Percentiles rank a stretch among this genome's conserved stretches.
Evolutionary conservation across 2,888 invertebrate species (phyloP).

Genomic region (Andrena marginata): DNA sequence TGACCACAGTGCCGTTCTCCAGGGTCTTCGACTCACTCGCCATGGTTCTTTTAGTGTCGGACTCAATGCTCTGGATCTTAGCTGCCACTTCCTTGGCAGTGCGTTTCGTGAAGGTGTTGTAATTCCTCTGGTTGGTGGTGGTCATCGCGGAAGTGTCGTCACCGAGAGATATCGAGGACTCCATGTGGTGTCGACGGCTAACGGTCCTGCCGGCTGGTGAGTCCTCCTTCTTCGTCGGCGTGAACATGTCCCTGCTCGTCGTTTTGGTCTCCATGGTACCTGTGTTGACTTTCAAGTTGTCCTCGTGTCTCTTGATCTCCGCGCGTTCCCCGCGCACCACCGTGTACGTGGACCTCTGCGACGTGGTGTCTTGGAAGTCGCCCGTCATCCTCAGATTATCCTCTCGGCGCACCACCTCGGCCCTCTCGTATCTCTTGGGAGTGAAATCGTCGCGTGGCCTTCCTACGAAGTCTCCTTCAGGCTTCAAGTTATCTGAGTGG

Average conservation of each 20-base stretch:
- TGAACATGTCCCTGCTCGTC: conserved; percentile 86
- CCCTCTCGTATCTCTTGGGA: conserved; percentile 86
- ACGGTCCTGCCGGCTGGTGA: conserved; percentile 86
- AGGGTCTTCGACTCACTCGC: conserved; percentile 79
- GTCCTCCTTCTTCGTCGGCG: conserved; percentile 86
- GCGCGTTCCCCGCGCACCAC: conserved; percentile 86
- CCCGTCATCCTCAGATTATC: conserved; percentile 85
- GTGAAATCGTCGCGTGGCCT: conserved; percentile 86
- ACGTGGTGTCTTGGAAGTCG: conserved; percentile 85
- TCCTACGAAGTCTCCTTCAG: conserved; percentile 86
- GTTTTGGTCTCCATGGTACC: conserved; percentile 87
- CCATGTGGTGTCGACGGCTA: conserved; percentile 88
- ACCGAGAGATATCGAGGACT: conserved; percentile 89
- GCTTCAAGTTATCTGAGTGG: conserved; percentile 85
- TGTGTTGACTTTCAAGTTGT: conserved; percentile 86
- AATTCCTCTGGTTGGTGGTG: conserved; percentile 88
- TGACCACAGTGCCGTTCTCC: conserved; percentile 67
- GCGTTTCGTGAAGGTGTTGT: conserved; percentile 85
- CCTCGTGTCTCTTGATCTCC: conserved; percentile 85
- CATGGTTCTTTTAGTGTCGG: conserved; percentile 55
- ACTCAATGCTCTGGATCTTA: conserved; percentile 65
- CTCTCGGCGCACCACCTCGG: conserved; percentile 85
- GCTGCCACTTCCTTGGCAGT: conserved; percentile 80
- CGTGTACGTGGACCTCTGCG: conserved; percentile 85
- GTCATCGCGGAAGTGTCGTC: conserved; percentile 86